Evolutionary conservation across 2,113 vertebrate genomes (phyloP), one percentile per base, ranked within the genome.

Genomic region (Chascanopsetta lugubris): DNA sequence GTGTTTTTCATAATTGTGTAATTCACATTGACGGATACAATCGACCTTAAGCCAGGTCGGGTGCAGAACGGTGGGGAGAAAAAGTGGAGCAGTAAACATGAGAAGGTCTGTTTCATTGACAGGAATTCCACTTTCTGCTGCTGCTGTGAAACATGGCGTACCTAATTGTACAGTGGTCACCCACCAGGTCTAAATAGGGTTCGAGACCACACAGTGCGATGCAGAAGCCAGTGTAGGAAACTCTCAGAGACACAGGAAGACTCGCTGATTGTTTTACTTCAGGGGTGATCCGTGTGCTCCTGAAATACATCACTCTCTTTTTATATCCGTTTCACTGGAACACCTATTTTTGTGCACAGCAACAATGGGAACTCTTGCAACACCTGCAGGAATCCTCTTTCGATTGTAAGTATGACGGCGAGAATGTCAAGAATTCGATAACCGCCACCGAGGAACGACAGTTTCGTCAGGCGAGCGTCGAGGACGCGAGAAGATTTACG

Each of bases 121-220:
- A 89, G 88, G 79, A 85, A 86, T 75, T 86, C 47, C 85, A 87
- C 81, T 79, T 87, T 83, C 75, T 85, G 62, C 79, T 80, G 82
- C 85, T 88, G 75, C 82, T 80, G 79, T 85, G 88, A 90, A 87
- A 87, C 85, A 86, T 83, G 81, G 86, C 73, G 62, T 66, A 51
- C 85, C 77, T 90, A 92, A 92, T 93, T 94, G 91, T 79, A 85
- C 17, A 17, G 92, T 90, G 91, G 90, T 92, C 90, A 90, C 90
- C 87, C 85, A 85, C 85, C 55, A 79, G 79, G 62, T 91, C 87
- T 90, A 92, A 92, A 92, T 91, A 89, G 87, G 84, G 85, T 86
- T 74, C 51, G 61, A 88, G 91, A 90, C 91, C 91, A 90, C 91
- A 92, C 90, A 88, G 85, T 85, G 70, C 47, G 87, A 86, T 58